Percentiles rank a stretch among this genome's conserved stretches.
Evolutionary conservation across 2,797 vertebrate species (phyloP).

Genomic region (Apogon talboti): DNA sequence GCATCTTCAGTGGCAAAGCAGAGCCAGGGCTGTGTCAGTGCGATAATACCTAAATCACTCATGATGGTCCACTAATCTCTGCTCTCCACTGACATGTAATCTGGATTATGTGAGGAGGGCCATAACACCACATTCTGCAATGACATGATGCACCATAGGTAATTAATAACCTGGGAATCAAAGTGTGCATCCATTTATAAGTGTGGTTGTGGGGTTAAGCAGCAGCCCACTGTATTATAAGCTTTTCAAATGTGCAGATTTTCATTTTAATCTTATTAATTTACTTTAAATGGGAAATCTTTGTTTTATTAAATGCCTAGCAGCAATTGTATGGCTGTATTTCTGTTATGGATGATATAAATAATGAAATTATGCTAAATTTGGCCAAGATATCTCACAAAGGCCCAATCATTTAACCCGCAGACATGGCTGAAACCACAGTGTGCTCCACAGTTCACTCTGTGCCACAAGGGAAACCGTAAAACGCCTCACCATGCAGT

Average conservation of each 20-base stretch:
- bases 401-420: constrained; percentile 15
- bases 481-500: no score
- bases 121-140: constrained; percentile 48
- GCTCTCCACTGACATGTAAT: constrained; percentile 70
- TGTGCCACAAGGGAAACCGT: constrained; percentile 35
- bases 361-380: neutral
- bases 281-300: no score
- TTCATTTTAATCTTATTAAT: no score
- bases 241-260: no score
- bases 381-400: neutral
- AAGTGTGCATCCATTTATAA: constrained; percentile 10
- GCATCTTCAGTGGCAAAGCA: constrained; percentile 21
- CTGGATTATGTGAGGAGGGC: constrained; percentile 73
- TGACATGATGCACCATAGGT: constrained; percentile 42
- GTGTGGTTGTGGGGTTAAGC: neutral
- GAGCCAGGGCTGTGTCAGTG: constrained; percentile 31
- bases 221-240: no score
- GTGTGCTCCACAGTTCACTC: constrained; percentile 14
- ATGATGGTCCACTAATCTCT: constrained; percentile 67
- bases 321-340: no score
- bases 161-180: constrained; percentile 48
- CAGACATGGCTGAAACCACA: constrained; percentile 27
- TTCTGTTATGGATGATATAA: neutral
- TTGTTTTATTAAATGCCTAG: no score
- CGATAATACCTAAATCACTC: constrained; percentile 69